A percentile compares a stretch with the other conserved stretches of the same genome.
Conservation (phyloP, 92 coral and sea anemone genomes). For the Porites rus region DNA sequence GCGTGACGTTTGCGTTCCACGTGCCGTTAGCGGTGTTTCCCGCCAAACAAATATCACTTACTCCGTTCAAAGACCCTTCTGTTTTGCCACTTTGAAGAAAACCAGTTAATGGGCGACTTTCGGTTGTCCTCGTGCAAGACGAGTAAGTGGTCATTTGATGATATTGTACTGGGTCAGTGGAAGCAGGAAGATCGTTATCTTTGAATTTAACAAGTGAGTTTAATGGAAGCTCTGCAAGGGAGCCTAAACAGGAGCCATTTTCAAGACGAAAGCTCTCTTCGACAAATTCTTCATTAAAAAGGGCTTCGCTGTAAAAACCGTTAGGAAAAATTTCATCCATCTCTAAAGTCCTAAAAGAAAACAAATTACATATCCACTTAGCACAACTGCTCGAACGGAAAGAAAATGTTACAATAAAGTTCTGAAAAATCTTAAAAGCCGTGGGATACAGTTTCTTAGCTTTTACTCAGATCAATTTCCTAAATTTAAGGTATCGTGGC, state of each 20-base stretch:
- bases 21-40: conserved; percentile 53
- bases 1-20: conserved; percentile 64
- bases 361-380: neutral
- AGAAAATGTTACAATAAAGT: no score
- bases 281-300: conserved; percentile 34
- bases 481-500: no score
- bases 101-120: neutral
- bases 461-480: neutral
- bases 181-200: conserved; percentile 11
- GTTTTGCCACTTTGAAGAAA: conserved; percentile 14
- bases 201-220: conserved; percentile 31
- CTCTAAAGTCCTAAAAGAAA: neutral
- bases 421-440: neutral
- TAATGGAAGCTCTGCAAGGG: conserved; percentile 11
- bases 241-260: conserved; percentile 8
- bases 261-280: conserved; percentile 40
- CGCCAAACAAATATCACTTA: conserved; percentile 19
- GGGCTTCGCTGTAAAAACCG: conserved; percentile 24
- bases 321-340: conserved; percentile 61
- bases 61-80: neutral
- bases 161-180: conserved; percentile 9
- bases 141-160: conserved; percentile 8
- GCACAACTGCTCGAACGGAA: neutral
- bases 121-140: conserved; percentile 7
- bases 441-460: no score